Conservation (phyloP, 2,888 invertebrate genomes). For the Leptinotarsa rubiginosa region DNA sequence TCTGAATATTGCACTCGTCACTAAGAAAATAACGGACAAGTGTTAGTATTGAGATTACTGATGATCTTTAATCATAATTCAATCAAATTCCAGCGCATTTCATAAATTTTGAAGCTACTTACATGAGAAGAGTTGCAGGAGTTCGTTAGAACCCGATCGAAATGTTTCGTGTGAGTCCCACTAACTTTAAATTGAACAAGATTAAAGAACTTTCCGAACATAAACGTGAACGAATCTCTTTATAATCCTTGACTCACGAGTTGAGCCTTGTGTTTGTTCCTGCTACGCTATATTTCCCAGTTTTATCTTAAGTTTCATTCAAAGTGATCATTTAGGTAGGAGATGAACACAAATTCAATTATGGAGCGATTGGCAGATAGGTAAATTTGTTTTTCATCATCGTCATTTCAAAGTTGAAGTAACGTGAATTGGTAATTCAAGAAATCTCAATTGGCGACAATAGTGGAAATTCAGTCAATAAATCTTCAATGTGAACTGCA, state of each 20-base stretch:
- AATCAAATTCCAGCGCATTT: background rate
- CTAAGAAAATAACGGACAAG: too few species aligned
- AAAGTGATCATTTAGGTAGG: background rate
- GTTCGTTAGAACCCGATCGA: background rate
- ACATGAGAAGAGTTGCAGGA: background rate
- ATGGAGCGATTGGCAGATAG: too few species aligned
- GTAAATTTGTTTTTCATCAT: too few species aligned
- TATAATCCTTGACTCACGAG: background rate
- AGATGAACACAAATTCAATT: too few species aligned
- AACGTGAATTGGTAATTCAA: too few species aligned
- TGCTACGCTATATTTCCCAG: slow-evolving; percentile 20
- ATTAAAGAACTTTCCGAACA: slow-evolving; percentile 16
- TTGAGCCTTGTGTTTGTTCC: background rate
- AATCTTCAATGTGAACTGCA: too few species aligned
- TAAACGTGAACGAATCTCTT: slow-evolving; percentile 18
- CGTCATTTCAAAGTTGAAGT: too few species aligned
- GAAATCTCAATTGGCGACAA: too few species aligned
- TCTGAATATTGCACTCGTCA: too few species aligned
- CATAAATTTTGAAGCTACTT: background rate
- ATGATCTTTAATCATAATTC: background rate
- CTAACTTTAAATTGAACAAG: slow-evolving; percentile 19
- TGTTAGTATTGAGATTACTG: too few species aligned
- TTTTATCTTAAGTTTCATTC: slow-evolving; percentile 25
- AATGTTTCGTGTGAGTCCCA: slow-evolving; percentile 11
- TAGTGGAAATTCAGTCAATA: too few species aligned